Base-by-base conservation (phyloP, 2,888 invertebrate species). In the Mechanitis mazaeus region DNA sequence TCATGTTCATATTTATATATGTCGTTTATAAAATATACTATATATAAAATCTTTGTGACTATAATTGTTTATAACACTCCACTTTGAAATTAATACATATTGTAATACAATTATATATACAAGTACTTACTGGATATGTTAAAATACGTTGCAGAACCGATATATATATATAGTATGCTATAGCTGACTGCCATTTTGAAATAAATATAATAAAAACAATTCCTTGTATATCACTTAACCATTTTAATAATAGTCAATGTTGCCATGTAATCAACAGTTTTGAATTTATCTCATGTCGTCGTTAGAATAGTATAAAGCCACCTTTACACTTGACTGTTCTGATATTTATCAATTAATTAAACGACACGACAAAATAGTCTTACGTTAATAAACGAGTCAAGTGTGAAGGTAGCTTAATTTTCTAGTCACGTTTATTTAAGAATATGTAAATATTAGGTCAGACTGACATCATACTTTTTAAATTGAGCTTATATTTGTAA, bases 401-500 rank as follows among this genome's bases (percentile, higher is more conserved):
- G 60, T 73, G 74, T 73, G 73, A 69, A 72, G 56, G 55, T 59
- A 53, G 54, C 45, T 58, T 47, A 55, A 57, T 60, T 57, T 47
- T 58, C 38, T 60, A 65, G 54, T 56, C 28, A 42, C 71, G 73
- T 68, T 63, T 73, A 70, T 72, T 73, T 72, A 72, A 73, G 72
- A 72, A 67, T 57, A 63, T 68, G 67, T 70, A 69, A 76, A 69
- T 79, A 68, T 56, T 55, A 85, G 86, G 84, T 81, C 81, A 74
- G 87, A 87, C 84, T 84, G 86, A 87, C 80, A 77, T 82, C 77
- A 81, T 81, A 83, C 79, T 81, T 80, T 42, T 85, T 81, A 79
- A 84, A 83, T 79, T 79, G 87, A 88, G 87, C 88, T 87, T 87
- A 87, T 72, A 78, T 70, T 81, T 87, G 87, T 88, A 87, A 78